Conservation (phyloP, 1,140 invertebrate species). For the Drosophila lini region DNA sequence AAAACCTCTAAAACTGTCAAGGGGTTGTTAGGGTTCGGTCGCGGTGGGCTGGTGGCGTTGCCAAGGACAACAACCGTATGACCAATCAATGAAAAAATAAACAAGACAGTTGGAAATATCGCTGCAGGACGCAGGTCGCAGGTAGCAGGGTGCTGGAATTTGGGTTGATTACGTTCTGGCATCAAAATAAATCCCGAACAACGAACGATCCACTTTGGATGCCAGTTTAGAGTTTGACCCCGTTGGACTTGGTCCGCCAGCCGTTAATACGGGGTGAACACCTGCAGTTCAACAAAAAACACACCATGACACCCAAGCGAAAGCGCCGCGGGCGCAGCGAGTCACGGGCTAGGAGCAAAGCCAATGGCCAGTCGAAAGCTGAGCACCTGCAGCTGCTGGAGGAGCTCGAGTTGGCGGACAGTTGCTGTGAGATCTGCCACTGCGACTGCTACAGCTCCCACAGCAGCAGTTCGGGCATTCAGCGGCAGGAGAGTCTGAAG, state of each 20-base stretch:
- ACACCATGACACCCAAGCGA: conserved; percentile 61
- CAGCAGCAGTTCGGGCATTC: conserved; percentile 46
- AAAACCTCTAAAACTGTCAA: conserved; percentile 40
- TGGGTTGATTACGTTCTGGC: conserved; percentile 57
- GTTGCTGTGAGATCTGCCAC: conserved; percentile 80
- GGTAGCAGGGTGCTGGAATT: conserved; percentile 62
- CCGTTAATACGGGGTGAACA: conserved; percentile 9
- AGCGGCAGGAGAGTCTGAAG: conserved; percentile 9
- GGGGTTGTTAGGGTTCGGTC: conserved; percentile 5
- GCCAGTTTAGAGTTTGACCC: conserved; percentile 62
- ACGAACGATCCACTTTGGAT: conserved; percentile 33
- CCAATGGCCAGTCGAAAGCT: conserved; percentile 29
- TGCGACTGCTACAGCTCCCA: conserved; percentile 81
- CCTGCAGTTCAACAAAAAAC: background rate
- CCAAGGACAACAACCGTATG: conserved; percentile 45
- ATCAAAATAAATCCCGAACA: conserved; percentile 41
- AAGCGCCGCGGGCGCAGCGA: conserved; percentile 63
- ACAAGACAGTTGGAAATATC: conserved; percentile 52
- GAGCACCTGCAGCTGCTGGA: conserved; percentile 64
- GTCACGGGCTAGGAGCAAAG: conserved; percentile 38
- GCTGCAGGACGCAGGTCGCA: conserved; percentile 27
- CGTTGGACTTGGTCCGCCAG: conserved; percentile 22
- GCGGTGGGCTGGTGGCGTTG: conserved; percentile 26
- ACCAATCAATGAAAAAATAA: conserved; percentile 73
- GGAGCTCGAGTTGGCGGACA: conserved; percentile 67